phyloP scores from a whole-genome alignment of 2,888 invertebrate genomes.

The Drepana falcataria region DNA sequence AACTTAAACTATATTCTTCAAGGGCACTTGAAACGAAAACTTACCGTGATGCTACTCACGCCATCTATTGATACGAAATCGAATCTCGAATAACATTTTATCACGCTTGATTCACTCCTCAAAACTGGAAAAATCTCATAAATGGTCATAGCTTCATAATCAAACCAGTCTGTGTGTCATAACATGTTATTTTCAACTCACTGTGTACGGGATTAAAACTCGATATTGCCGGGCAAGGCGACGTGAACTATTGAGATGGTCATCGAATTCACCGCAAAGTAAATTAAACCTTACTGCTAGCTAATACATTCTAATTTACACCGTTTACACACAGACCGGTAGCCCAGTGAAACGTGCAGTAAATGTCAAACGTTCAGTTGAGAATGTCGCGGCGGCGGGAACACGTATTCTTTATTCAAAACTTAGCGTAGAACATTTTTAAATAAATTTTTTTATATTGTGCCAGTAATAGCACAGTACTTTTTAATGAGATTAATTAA shows the following conservation, averaged over 20 bases:
- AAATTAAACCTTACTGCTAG: neutral
- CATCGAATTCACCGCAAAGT: neutral
- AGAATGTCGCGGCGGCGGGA: conserved; percentile 35
- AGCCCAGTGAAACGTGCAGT: conserved; percentile 14
- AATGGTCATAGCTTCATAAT: conserved; percentile 10
- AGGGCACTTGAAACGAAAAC: no score
- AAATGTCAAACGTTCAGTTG: conserved; percentile 29
- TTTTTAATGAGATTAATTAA: conserved; percentile 4
- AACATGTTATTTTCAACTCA: conserved; percentile 3
- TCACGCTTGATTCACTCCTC: conserved; percentile 2
- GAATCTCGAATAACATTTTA: neutral
- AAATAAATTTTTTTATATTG: conserved; percentile 11
- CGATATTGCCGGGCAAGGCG: neutral
- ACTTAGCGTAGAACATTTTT: conserved; percentile 9
- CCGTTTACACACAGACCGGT: conserved; percentile 12
- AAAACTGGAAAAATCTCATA: conserved; percentile 1
- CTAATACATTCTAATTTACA: conserved; percentile 4
- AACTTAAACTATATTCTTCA: no score
- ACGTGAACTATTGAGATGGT: conserved; percentile 27
- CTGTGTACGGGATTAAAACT: neutral
- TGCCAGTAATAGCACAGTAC: conserved; percentile 5
- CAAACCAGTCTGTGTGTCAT: conserved; percentile 7
- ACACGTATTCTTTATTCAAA: conserved; percentile 37
- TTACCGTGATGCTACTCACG: neutral
- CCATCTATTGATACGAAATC: neutral